These are phyloP conservation scores for Symphodus melops DNA, from an alignment of 2,113 vertebrate species.

Conservation along the genomic window DNA sequence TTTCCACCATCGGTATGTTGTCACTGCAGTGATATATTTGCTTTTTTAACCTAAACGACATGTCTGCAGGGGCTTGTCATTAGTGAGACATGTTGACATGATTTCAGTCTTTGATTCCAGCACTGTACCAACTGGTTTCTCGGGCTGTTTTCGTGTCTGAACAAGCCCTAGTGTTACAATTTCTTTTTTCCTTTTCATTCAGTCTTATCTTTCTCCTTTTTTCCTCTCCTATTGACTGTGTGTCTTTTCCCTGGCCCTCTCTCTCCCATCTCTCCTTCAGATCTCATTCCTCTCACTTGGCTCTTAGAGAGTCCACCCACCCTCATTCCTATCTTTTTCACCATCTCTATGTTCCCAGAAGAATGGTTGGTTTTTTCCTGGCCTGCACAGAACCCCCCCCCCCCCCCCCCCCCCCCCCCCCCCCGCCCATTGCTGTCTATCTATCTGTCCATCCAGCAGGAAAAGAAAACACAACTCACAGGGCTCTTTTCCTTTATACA, in stretches of 20 bases:
- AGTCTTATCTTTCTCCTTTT: neutral
- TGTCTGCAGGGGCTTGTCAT: slow-evolving; percentile 12
- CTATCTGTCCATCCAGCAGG: slow-evolving; percentile 27
- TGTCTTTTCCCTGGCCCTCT: slow-evolving; percentile 38
- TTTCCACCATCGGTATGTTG: slow-evolving; percentile 94
- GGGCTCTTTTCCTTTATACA: neutral
- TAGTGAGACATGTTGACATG: slow-evolving; percentile 12
- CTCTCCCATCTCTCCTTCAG: slow-evolving; percentile 45
- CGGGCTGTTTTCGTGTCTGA: slow-evolving; percentile 67
- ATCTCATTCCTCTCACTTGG: slow-evolving; percentile 70
- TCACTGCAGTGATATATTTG: slow-evolving; percentile 3
- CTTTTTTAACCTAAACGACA: neutral
- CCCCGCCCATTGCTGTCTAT: slow-evolving; percentile 14
- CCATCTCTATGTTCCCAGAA: slow-evolving; percentile 71
- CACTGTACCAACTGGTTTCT: slow-evolving; percentile 58
- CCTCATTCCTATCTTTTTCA: slow-evolving; percentile 78
- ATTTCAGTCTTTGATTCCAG: slow-evolving; percentile 17
- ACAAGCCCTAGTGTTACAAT: slow-evolving; percentile 63
- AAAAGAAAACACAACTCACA: slow-evolving; percentile 20
- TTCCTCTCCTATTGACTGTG: neutral
- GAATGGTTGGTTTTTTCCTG: slow-evolving; percentile 54
- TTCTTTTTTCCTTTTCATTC: slow-evolving; percentile 1
- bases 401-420: slow-evolving; percentile 3
- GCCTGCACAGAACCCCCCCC: slow-evolving; percentile 42
- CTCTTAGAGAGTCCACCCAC: slow-evolving; percentile 69